These are phyloP conservation scores for Nerophis ophidion DNA, from an alignment of 2,113 vertebrate genomes.

Conservation along the genomic window DNA sequence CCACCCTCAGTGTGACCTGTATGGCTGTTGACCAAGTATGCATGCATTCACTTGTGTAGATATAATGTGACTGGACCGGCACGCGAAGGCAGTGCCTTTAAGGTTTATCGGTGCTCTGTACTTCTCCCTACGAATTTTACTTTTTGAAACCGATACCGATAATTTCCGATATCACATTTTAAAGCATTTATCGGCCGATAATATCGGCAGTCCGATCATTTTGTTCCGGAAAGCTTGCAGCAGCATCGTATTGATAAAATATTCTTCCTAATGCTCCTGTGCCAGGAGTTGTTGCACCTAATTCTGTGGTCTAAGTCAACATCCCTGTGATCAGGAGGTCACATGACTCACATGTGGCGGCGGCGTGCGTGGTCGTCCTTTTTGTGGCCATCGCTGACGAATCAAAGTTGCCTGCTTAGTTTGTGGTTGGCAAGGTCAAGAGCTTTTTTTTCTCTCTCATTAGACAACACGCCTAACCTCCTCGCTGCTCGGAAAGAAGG, in stretches of 20 bases:
- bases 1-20: too few species aligned
- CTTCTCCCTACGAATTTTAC: too few species aligned
- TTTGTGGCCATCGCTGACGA: slow-evolving; percentile 66
- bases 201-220: too few species aligned
- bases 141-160: too few species aligned
- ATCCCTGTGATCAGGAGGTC: slow-evolving; percentile 32
- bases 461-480: slow-evolving; percentile 32
- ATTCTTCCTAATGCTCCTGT: too few species aligned
- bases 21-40: too few species aligned
- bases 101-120: too few species aligned
- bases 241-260: slow-evolving; percentile 9
- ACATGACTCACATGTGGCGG: slow-evolving; percentile 37
- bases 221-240: slow-evolving; percentile 22
- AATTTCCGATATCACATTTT: too few species aligned
- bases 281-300: background rate
- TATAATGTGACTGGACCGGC: too few species aligned
- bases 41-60: too few species aligned
- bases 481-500: slow-evolving; percentile 39
- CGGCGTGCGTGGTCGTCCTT: slow-evolving; percentile 44
- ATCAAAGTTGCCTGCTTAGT: slow-evolving; percentile 64
- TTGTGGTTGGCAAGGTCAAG: slow-evolving; percentile 48
- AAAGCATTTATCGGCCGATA: too few species aligned
- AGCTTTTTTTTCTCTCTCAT: slow-evolving; percentile 45
- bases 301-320: slow-evolving; percentile 3
- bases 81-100: too few species aligned